Conservation (phyloP, 1,140 invertebrate genomes). For the Pseudomyrmex flavicornis region DNA sequence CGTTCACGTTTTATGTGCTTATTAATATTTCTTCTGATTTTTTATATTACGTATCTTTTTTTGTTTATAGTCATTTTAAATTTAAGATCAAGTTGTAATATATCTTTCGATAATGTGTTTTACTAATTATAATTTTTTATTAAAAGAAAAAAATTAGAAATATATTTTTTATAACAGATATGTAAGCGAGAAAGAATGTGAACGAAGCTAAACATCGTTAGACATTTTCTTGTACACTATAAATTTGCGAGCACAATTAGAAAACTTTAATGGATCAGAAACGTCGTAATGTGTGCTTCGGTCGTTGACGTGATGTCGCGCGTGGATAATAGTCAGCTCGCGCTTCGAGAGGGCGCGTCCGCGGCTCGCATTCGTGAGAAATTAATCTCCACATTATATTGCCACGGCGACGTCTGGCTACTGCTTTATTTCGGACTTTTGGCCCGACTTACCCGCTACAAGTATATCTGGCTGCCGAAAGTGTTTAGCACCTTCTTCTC, state of each 20-base stretch:
- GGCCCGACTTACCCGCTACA: slow-evolving; percentile 73
- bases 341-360: slow-evolving; percentile 41
- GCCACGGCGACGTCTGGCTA: slow-evolving; percentile 64
- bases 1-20: background rate
- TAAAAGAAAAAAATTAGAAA: background rate
- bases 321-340: slow-evolving; percentile 63
- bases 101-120: too few relatives aligned
- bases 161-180: background rate
- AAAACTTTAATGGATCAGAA: background rate
- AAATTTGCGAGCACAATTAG: background rate
- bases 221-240: background rate
- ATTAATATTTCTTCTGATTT: slow-evolving; percentile 14
- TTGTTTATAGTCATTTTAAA: too few relatives aligned
- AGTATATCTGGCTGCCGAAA: slow-evolving; percentile 70
- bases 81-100: too few relatives aligned
- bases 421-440: slow-evolving; percentile 77
- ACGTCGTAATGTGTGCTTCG: slow-evolving; percentile 2
- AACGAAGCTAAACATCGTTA: background rate
- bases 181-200: background rate
- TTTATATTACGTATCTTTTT: too few relatives aligned
- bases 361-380: slow-evolving; percentile 60
- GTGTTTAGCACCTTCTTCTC: slow-evolving; percentile 60
- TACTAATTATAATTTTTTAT: background rate
- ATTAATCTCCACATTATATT: slow-evolving; percentile 79
- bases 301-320: slow-evolving; percentile 64